Evolutionary conservation across 2,113 vertebrate genomes (phyloP).

Genomic region (Rhinopomastus cyanomelas): DNA sequence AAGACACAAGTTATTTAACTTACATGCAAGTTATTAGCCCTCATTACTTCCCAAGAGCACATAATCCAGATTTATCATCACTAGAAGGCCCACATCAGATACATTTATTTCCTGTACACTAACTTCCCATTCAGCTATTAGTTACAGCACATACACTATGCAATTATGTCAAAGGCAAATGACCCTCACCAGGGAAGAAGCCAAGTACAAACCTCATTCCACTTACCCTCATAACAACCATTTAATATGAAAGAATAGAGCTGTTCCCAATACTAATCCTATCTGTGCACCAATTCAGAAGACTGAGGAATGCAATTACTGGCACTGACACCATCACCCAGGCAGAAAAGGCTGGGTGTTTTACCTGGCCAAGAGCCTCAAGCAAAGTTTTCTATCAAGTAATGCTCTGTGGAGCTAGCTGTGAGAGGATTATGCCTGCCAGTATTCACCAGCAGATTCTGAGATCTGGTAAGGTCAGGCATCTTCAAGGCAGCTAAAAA

Average conservation of each 20-base stretch:
- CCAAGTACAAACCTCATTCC: neutral
- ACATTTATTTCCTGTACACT: neutral
- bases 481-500: neutral
- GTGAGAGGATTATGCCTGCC: neutral
- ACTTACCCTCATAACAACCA: neutral
- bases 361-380: neutral
- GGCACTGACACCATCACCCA: neutral
- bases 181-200: neutral
- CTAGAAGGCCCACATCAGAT: neutral
- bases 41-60: neutral
- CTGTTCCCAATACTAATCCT: neutral
- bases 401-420: fast-evolving
- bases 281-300: neutral
- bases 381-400: neutral
- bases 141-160: neutral
- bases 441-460: fast-evolving
- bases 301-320: neutral
- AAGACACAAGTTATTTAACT: neutral
- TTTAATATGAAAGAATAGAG: neutral
- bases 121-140: neutral
- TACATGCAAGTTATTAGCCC: neutral
- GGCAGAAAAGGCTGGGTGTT: neutral
- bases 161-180: neutral
- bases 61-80: neutral
- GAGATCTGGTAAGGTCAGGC: neutral